phyloP scores from a whole-genome alignment of 2,888 invertebrate species.

The Poecilobothrus nobilitatus region DNA sequence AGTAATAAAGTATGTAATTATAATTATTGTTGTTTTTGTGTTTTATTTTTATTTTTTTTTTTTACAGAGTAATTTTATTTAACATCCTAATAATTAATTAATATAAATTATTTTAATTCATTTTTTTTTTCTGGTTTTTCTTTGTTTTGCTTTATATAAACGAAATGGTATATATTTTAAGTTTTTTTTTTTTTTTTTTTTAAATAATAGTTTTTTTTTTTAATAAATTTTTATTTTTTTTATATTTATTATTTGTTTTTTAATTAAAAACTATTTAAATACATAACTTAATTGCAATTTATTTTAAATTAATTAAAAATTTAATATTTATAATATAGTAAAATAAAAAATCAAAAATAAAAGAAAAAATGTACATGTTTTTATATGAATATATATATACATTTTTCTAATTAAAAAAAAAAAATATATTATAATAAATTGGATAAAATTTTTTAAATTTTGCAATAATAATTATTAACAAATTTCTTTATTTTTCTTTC shows the following conservation, averaged over 20 bases:
- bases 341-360: neutral
- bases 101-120: neutral
- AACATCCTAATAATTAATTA: neutral
- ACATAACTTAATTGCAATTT: neutral
- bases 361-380: neutral
- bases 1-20: neutral
- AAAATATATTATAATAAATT: too few relatives aligned
- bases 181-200: neutral
- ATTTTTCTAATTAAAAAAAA: too few relatives aligned
- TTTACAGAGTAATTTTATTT: neutral
- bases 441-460: too few relatives aligned
- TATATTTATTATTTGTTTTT: neutral
- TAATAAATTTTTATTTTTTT: neutral
- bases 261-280: constrained; percentile 1
- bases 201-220: neutral
- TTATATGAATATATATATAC: neutral
- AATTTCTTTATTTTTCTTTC: too few relatives aligned
- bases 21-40: neutral
- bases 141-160: neutral
- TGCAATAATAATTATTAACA: too few relatives aligned
- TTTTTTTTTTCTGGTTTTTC: neutral
- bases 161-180: neutral
- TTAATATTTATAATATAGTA: neutral
- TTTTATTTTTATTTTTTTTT: neutral
- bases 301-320: neutral